Evolutionary conservation across 2,888 invertebrate species (phyloP), one percentile per base, ranked within the genome.

Genomic region (Automeris io): DNA sequence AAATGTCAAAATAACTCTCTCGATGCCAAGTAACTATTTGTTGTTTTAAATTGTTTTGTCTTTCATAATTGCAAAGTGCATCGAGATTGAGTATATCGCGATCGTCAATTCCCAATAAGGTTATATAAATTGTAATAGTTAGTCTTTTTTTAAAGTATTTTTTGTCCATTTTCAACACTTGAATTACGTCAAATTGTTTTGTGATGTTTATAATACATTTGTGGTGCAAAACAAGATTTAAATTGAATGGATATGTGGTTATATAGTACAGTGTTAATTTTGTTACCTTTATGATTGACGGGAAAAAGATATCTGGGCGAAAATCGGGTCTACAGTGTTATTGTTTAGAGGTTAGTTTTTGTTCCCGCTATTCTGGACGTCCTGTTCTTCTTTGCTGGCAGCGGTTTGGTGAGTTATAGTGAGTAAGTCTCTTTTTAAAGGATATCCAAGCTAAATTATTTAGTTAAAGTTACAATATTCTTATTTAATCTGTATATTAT

Each of bases 381-480:
- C 56, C 56, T 56, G 56, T 46, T 49, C 62, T 56, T 45, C 43
- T 45, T 47, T 69, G 63, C 69, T 61, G 71, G 51, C 70, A 55
- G 62, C 85, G 72, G 82, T 66, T 74, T 62, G 83, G 85, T 85
- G 73, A 85, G 85, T 85, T 70, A 68, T 85, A 85, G 83, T 40
- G 29, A 51, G 63, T 83, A 85, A 81, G 82, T 73, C 73, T 56
- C 47, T 43, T 59, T 61, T 35, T 25, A 55, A 79, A 77, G 71
- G 61, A 55, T 63, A 61, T 73, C 79, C 79, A 77, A 74, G 60
- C 13, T n/a, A n/a, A n/a, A n/a, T n/a, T n/a, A n/a, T 7, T 13
- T 16, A 8, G 8, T n/a, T 16, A n/a, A n/a, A n/a, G n/a, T n/a
- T 13, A 16, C 16, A 4, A 29, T 13, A 5, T 4, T 2, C 8